These are phyloP conservation scores for Meliscaeva auricollis DNA, from an alignment of 2,888 invertebrate species.

Conservation along the genomic window DNA sequence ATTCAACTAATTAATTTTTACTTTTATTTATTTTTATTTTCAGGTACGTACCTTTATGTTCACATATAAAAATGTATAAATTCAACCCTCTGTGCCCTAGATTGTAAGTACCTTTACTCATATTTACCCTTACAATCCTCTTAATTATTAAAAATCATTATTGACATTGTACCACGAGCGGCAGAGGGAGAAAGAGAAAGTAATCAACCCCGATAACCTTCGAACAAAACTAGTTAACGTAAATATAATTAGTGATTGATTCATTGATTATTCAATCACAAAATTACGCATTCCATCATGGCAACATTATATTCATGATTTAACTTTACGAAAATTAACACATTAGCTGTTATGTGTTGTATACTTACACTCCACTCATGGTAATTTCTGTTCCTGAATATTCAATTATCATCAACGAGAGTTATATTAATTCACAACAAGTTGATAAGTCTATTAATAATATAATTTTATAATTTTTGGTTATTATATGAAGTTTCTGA, in stretches of 20 bases:
- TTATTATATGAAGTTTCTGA: neutral
- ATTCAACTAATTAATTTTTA: neutral
- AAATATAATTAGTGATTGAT: constrained; percentile 26
- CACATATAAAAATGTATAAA: neutral
- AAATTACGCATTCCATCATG: constrained; percentile 11
- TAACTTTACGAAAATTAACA: constrained; percentile 16
- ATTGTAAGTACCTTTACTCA: neutral
- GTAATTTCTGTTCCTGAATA: neutral
- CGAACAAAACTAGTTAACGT: constrained; percentile 5
- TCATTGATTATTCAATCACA: constrained; percentile 22
- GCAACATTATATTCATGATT: neutral
- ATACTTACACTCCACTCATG: no score
- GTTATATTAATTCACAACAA: neutral
- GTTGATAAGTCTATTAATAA: neutral
- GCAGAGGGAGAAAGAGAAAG: neutral
- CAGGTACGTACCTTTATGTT: constrained; percentile 2
- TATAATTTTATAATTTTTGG: neutral
- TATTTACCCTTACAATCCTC: neutral
- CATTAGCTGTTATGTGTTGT: neutral
- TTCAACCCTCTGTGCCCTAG: neutral
- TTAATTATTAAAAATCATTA: neutral
- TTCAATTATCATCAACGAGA: constrained; percentile 17
- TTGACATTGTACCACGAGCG: neutral
- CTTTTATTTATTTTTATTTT: constrained; percentile 1
- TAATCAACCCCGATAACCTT: neutral